phyloP scores from a whole-genome alignment of 2,888 invertebrate genomes.

The Mythimna ferrago region DNA sequence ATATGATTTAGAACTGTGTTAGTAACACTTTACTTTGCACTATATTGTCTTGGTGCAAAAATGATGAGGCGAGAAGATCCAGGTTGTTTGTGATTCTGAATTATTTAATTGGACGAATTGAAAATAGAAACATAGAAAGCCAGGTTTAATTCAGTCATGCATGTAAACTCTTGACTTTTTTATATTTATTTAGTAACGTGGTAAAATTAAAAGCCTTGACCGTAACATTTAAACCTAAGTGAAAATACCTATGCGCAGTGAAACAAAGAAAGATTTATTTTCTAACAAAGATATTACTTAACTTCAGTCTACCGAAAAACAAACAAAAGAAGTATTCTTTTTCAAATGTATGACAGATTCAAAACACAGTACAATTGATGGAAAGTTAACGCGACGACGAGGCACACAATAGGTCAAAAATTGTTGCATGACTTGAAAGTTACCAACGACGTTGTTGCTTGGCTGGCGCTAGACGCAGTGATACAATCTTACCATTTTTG shows the following conservation, averaged over 20 bases:
- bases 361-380: constrained; percentile 76
- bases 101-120: neutral
- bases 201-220: neutral
- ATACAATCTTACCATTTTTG: constrained; percentile 69
- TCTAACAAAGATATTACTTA: constrained; percentile 64
- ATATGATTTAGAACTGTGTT: too few species aligned
- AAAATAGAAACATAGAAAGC: too few species aligned
- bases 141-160: neutral
- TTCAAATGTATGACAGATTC: constrained; percentile 66
- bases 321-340: constrained; percentile 67
- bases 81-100: neutral
- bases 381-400: constrained; percentile 76
- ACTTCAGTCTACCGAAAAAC: constrained; percentile 59
- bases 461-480: constrained; percentile 53
- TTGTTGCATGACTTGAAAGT: constrained; percentile 81
- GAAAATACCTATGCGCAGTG: constrained; percentile 5
- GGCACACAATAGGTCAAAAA: constrained; percentile 77
- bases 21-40: too few species aligned
- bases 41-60: too few species aligned
- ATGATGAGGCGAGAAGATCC: too few species aligned
- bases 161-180: neutral
- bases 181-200: constrained; percentile 1
- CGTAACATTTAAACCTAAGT: neutral
- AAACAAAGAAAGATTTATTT: constrained; percentile 31
- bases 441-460: constrained; percentile 54